Evolutionary conservation across 2,113 vertebrate genomes (phyloP), one percentile per base, ranked within the genome.

Genomic region (Syrmaticus mikado): DNA sequence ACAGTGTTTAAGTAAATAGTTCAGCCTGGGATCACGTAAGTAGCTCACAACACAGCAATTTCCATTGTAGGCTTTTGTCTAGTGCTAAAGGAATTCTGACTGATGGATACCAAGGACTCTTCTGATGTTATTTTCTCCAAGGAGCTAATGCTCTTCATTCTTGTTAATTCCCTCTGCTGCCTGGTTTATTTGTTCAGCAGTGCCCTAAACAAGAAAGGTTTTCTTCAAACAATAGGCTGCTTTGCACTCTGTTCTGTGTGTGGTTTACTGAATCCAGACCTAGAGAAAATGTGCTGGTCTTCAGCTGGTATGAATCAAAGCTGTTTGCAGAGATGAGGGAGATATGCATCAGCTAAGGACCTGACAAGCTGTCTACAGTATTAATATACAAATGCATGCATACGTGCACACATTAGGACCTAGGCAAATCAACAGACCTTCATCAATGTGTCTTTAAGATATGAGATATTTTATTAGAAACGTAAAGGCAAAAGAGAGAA

Each of bases 241-340:
- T 96, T 95, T 91, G 75, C 94, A 89, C 85, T 77, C 50, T 87
- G 25, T 58, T n/a, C 55, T 58, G 91, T 91, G 94, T 96, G 88
- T 91, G 93, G 89, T 94, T 97, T 96, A 92, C 92, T 89, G 85
- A 90, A 92, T 94, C 94, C 92, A 93, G 94, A 95, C 67, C 85
- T 73, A 90, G 66, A 20, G 82, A 91, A 92, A 87, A 94, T 82
- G 50, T 22, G 12, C 78, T 92, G 45, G 58, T 64, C 84, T 91
- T 96, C 84, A 92, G 89, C 86, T 94, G 92, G 92, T 93, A 90
- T 74, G 60, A 95, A 96, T 94, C 91, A 96, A 75, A 74, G 72
- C 45, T 82, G 41, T 68, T 36, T 90, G 78, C 72, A 87, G 72
- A 92, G 60, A 85, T 32, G 62, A 87, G 57, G 45, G 67, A 77